phyloP scores from a whole-genome alignment of 2,888 invertebrate species.

The Phalera bucephala region DNA sequence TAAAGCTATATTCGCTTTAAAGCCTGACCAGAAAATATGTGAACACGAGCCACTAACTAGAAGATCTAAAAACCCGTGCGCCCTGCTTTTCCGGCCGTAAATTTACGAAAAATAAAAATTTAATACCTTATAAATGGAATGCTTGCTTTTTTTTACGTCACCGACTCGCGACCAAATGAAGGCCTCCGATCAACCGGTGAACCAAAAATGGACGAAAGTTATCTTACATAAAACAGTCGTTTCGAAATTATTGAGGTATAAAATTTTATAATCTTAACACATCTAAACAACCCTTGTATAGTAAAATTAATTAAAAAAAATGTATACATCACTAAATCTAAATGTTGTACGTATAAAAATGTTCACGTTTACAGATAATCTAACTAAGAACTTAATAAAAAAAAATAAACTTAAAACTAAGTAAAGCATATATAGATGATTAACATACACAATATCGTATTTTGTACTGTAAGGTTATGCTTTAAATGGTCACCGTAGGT shows the following conservation, averaged over 20 bases:
- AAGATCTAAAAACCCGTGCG: conserved; percentile 19
- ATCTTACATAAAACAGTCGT: conserved; percentile 59
- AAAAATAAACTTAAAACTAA: conserved; percentile 53
- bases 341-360: conserved; percentile 62
- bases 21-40: conserved; percentile 30
- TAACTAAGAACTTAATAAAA: conserved; percentile 45
- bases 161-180: conserved; percentile 3
- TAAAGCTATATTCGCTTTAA: conserved; percentile 61
- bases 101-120: conserved; percentile 18
- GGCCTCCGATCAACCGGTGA: conserved; percentile 21
- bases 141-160: conserved; percentile 12
- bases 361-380: conserved; percentile 40
- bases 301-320: conserved; percentile 44
- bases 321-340: conserved; percentile 50
- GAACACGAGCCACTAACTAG: conserved; percentile 25
- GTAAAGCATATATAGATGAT: conserved; percentile 78
- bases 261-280: conserved; percentile 51
- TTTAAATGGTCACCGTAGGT: conserved; percentile 23
- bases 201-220: conserved; percentile 38
- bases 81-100: conserved; percentile 29
- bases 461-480: conserved; percentile 80
- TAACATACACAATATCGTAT: conserved; percentile 72
- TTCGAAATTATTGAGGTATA: conserved; percentile 64
- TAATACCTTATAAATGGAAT: conserved; percentile 40
- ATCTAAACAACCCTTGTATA: conserved; percentile 58